A percentile compares a stretch with the other conserved stretches of the same genome.
phyloP scores from a whole-genome alignment of 2,113 vertebrate species.

The Sorex fumeus region DNA sequence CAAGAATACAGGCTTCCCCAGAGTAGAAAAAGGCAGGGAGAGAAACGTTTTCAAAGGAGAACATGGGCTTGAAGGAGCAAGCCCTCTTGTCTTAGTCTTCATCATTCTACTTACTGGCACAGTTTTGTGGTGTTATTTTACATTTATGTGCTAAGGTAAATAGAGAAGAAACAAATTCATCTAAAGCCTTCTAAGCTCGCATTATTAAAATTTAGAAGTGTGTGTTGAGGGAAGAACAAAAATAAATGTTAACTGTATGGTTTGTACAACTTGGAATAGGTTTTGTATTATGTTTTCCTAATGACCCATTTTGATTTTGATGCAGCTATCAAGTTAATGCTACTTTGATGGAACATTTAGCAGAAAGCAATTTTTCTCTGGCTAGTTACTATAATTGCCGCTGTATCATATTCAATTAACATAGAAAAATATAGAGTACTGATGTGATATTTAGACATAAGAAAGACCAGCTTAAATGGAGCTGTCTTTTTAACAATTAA shows the following conservation, averaged over 20 bases:
- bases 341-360: constrained; percentile 59
- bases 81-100: constrained; percentile 91
- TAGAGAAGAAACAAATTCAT: background rate
- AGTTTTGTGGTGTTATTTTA: constrained; percentile 94
- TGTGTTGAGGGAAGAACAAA: constrained; percentile 30
- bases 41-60: too few relatives aligned
- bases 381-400: constrained; percentile 63
- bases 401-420: constrained; percentile 59
- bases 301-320: constrained; percentile 71
- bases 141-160: constrained; percentile 95
- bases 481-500: constrained; percentile 56
- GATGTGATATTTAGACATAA: constrained; percentile 55
- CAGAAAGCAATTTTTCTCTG: constrained; percentile 67
- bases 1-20: too few relatives aligned
- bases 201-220: constrained; percentile 51
- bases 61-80: too few relatives aligned
- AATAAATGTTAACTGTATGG: constrained; percentile 49
- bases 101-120: constrained; percentile 96
- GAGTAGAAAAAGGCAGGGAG: too few relatives aligned
- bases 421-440: constrained; percentile 55
- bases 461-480: constrained; percentile 53
- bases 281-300: constrained; percentile 69
- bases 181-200: constrained; percentile 7
- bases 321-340: constrained; percentile 45
- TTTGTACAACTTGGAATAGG: constrained; percentile 32